phyloP scores from a whole-genome alignment of 2,797 vertebrate genomes.

The Hydrolagus colliei region DNA sequence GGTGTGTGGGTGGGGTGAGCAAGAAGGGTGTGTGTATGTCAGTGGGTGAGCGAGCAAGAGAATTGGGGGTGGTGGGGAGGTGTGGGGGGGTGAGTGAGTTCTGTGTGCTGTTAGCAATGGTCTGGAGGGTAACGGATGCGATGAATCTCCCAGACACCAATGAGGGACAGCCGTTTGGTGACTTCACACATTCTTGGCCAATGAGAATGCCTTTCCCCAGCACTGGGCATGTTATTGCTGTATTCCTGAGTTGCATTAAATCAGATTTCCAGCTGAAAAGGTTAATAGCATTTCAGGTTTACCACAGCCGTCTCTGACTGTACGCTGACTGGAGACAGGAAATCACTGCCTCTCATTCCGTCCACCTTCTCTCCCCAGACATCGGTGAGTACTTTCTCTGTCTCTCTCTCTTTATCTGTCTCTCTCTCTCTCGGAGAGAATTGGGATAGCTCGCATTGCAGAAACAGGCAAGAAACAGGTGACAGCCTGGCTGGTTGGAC shows the following conservation, averaged over 20 bases:
- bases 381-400: slow-evolving; percentile 8
- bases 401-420: not conserved
- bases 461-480: too few species aligned
- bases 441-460: too few species aligned
- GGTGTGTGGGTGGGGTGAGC: too few species aligned
- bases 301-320: not conserved
- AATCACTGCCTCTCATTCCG: not conserved
- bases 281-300: slow-evolving; percentile 15
- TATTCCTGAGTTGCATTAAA: not conserved
- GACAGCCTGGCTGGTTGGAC: too few species aligned
- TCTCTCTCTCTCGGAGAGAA: too few species aligned
- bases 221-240: slow-evolving; percentile 1
- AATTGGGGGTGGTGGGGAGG: too few species aligned
- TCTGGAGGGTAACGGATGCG: too few species aligned
- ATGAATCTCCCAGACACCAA: not conserved
- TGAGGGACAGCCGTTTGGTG: slow-evolving; percentile 18
- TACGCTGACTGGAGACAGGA: too few species aligned
- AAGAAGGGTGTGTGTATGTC: too few species aligned
- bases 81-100: too few species aligned
- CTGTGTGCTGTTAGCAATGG: too few species aligned
- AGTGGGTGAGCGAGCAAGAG: too few species aligned
- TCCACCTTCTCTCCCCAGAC: not conserved
- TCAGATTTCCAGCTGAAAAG: not conserved
- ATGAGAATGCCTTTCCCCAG: slow-evolving; percentile 2
- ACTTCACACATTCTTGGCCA: slow-evolving; percentile 10